Evolutionary conservation across 2,888 invertebrate species (phyloP).

Genomic region (Hartigia nigra): DNA sequence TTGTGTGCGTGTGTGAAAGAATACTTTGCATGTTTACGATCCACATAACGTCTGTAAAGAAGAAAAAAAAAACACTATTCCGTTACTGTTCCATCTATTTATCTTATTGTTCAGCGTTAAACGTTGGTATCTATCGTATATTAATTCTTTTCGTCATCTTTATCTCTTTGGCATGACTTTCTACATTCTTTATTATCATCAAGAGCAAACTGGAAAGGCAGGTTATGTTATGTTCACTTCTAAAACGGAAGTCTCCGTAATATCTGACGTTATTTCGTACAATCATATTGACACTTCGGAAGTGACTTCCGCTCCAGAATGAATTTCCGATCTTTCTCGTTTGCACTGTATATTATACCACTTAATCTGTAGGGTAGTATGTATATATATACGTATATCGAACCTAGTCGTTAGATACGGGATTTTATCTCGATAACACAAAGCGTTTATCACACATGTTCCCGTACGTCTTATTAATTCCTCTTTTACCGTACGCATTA

Average conservation of each 20-base stretch:
- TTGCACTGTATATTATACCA: neutral
- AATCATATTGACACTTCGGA: neutral
- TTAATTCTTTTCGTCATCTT: neutral
- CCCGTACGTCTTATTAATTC: neutral
- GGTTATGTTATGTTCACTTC: neutral
- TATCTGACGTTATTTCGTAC: neutral
- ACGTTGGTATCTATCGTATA: neutral
- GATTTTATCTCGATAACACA: neutral
- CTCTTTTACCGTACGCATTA: neutral
- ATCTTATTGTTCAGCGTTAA: neutral
- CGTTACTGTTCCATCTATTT: neutral
- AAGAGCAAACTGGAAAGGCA: neutral
- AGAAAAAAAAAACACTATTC: neutral
- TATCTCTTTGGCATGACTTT: neutral
- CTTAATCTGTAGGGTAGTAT: constrained; percentile 3
- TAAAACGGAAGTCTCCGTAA: neutral
- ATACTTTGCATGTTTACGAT: constrained; percentile 12
- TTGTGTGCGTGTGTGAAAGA: constrained; percentile 2
- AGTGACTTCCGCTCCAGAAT: neutral
- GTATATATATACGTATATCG: constrained; percentile 7
- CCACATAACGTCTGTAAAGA: too few relatives aligned
- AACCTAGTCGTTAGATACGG: neutral
- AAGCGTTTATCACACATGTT: neutral
- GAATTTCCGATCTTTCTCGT: neutral
- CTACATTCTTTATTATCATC: neutral